phyloP scores from a whole-genome alignment of 2,113 vertebrate genomes.

The Rhea pennata region DNA sequence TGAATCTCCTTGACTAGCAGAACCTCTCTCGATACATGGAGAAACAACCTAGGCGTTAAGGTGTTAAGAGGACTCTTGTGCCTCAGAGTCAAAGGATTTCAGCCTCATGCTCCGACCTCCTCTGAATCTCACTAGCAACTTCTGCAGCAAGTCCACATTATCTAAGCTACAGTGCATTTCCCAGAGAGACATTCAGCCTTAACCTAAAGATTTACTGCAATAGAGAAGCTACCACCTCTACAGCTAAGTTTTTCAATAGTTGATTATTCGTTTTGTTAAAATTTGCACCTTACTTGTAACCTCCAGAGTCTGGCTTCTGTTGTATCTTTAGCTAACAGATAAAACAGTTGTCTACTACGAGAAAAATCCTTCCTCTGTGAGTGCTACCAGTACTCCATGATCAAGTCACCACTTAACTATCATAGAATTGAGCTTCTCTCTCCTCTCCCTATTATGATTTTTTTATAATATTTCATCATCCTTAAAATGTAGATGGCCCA shows the following conservation, averaged over 20 bases:
- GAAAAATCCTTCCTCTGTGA: neutral
- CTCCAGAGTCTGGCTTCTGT: neutral
- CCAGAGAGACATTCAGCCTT: neutral
- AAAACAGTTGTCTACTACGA: neutral
- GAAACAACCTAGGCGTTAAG: neutral
- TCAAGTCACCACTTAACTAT: neutral
- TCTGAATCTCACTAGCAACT: neutral
- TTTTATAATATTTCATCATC: neutral
- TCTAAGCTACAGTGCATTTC: neutral
- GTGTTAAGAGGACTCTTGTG: neutral
- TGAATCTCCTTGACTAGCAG: neutral
- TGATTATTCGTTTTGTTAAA: neutral
- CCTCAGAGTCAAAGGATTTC: neutral
- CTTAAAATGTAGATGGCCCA: neutral
- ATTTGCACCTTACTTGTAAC: neutral
- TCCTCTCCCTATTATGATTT: neutral
- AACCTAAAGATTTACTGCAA: neutral
- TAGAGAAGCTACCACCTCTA: neutral
- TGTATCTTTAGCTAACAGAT: neutral
- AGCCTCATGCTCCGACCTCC: neutral
- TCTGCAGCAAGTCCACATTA: neutral
- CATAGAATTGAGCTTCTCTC: neutral
- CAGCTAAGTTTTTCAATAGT: neutral
- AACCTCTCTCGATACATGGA: neutral
- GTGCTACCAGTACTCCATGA: fast-evolving